Base-by-base conservation (phyloP, 2,113 vertebrate species). In the Cromileptes altivelis region DNA sequence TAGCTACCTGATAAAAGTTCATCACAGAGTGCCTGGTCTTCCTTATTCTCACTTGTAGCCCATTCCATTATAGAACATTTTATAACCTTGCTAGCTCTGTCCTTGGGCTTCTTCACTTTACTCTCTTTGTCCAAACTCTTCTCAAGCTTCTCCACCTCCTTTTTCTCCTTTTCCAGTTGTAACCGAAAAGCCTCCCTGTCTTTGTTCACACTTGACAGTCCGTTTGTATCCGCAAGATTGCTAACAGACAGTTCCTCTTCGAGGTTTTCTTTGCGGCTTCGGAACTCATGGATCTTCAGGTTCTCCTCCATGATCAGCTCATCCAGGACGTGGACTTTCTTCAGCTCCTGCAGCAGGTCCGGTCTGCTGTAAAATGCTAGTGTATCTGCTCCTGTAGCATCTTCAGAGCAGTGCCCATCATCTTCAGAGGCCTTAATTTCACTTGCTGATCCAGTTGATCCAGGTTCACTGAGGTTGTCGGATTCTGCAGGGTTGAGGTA, bases 221-320 rank as follows among this genome's bases (percentile, higher is more conserved):
- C 9, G 2, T 55, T 68, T 2, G 15, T 3, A 3, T 75, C 75
- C 0, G 0, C 17, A 27, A 30, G 3, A 23, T 21, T 45, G 11
- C 61, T 57, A 14, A 10, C 57, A 1, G 0, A 68, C 27, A n/a
- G 37, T 12, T 82, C 60, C 15, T 69, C 15, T 0, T 60, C 1
- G 0, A 15, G 37, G 21, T 14, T 57, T 58, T 81, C 69, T 13
- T 84, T 18, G 37, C 47, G 56, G 6, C 0, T 13, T 8, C 81
- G 49, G 3, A 95, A 73, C 21, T 82, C 53, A 0, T 78, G 56
- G 65, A 95, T 88, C 74, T 94, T 93, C 1, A 91, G 15, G 45
- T 85, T 92, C 87, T 96, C 94, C 77, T 95, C 89, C 67, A 84
- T 25, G 52, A 96, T 95, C 49, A 88, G 81, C 64, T 93, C 61